phyloP scores from a whole-genome alignment of 2,797 vertebrate genomes.

The Miichthys miiuy region DNA sequence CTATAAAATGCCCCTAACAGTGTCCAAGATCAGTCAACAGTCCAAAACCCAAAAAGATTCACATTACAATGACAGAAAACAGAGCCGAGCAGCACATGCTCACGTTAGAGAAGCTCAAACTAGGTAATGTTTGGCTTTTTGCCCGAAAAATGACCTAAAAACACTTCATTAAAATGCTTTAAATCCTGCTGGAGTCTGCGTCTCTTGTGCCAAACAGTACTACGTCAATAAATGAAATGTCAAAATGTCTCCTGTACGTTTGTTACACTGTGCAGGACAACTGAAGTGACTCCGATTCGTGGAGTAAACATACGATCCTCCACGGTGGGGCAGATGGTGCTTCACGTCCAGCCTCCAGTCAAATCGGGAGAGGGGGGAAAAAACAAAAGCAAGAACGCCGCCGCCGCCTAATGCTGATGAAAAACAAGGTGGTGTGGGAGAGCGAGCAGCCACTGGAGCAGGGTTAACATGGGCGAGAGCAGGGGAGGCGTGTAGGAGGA shows the following conservation, averaged over 20 bases:
- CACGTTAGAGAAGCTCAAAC: neutral
- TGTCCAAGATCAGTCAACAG: no score
- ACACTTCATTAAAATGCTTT: neutral
- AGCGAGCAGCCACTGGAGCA: conserved; percentile 39
- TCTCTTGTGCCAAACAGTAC: neutral
- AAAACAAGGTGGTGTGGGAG: conserved; percentile 53
- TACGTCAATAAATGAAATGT: neutral
- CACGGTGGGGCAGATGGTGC: conserved; percentile 11
- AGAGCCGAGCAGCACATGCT: neutral
- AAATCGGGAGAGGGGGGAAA: neutral
- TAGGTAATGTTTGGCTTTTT: neutral
- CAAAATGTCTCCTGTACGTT: conserved; percentile 6
- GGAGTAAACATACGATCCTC: conserved; percentile 29
- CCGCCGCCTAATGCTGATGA: conserved; percentile 41
- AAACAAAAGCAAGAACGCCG: neutral
- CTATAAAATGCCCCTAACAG: neutral
- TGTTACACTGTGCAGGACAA: neutral
- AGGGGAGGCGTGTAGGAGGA: conserved; percentile 43
- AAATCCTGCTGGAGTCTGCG: neutral
- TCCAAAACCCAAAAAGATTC: neutral
- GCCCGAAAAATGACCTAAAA: neutral
- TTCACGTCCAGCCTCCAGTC: conserved; percentile 24
- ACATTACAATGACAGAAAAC: neutral
- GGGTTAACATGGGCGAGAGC: conserved; percentile 54
- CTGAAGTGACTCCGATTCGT: conserved; percentile 25